These are phyloP conservation scores for Sesia apiformis DNA, from an alignment of 2,888 invertebrate genomes.

Conservation along the genomic window DNA sequence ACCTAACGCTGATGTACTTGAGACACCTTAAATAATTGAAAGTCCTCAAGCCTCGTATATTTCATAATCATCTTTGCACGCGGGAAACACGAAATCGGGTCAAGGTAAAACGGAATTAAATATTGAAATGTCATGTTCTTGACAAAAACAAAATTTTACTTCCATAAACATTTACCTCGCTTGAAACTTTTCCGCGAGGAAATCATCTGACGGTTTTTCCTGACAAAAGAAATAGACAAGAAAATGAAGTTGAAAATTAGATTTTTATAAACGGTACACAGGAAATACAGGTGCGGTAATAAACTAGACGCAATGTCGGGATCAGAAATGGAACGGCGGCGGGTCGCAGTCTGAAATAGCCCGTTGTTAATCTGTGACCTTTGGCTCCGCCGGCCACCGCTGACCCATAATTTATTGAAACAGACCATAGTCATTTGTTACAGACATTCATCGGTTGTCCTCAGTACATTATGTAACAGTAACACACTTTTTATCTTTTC, in stretches of 20 bases:
- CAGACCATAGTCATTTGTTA: slow-evolving; percentile 32
- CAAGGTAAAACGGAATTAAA: slow-evolving; percentile 20
- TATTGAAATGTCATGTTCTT: neutral
- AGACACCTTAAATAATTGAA: neutral
- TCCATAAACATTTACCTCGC: neutral
- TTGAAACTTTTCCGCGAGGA: neutral
- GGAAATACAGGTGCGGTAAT: slow-evolving; percentile 17
- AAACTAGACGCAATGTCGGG: slow-evolving; percentile 32
- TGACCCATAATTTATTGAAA: slow-evolving; percentile 58
- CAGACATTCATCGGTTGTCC: slow-evolving; percentile 1
- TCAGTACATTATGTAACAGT: neutral
- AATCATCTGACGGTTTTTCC: neutral
- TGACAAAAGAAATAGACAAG: neutral
- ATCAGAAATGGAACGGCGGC: slow-evolving; percentile 45
- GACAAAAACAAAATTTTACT: neutral
- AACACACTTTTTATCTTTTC: neutral
- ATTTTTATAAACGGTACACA: neutral
- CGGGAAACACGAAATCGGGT: slow-evolving; percentile 4
- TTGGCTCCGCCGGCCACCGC: slow-evolving; percentile 36
- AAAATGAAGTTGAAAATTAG: neutral
- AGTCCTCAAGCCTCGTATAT: neutral
- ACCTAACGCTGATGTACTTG: too few species aligned
- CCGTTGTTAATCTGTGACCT: slow-evolving; percentile 63
- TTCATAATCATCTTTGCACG: neutral
- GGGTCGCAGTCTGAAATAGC: slow-evolving; percentile 57